Conservation (phyloP, 2,113 vertebrate genomes). For the Pluvialis apricaria region DNA sequence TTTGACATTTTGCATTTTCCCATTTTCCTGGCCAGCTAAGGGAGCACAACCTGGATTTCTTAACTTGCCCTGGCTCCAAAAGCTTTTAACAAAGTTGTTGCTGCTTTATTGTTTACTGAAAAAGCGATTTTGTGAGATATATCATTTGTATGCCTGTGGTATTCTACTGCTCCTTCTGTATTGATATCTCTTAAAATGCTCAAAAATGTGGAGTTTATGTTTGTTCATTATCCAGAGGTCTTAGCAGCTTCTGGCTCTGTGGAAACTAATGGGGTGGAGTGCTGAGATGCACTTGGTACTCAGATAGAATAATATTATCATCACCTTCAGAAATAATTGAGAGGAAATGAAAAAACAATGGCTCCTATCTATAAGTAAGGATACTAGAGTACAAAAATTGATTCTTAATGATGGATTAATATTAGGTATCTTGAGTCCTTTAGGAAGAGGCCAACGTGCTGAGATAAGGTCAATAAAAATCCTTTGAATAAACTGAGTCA, state of each 20-base stretch:
- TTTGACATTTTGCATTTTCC: neutral
- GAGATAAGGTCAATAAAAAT: neutral
- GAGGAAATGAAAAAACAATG: neutral
- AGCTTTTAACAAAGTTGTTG: neutral
- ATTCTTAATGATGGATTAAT: neutral
- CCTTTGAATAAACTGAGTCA: neutral
- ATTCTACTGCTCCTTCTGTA: neutral
- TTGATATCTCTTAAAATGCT: neutral
- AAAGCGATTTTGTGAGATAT: neutral
- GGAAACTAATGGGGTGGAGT: neutral
- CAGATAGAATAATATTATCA: constrained; percentile 19
- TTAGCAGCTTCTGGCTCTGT: constrained; percentile 10
- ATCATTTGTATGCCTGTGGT: neutral
- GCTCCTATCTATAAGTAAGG: neutral
- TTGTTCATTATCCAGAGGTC: neutral
- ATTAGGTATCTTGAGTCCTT: neutral
- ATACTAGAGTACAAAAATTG: neutral
- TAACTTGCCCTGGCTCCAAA: neutral
- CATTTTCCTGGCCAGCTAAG: neutral
- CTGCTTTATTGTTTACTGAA: neutral
- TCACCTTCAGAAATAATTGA: constrained; percentile 37
- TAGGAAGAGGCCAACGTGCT: neutral
- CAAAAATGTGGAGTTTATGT: neutral
- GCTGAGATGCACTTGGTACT: constrained; percentile 6
- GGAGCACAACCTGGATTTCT: neutral